Evolutionary conservation across 2,888 invertebrate genomes (phyloP), one percentile per base, ranked within the genome.

Genomic region (Leucania comma): DNA sequence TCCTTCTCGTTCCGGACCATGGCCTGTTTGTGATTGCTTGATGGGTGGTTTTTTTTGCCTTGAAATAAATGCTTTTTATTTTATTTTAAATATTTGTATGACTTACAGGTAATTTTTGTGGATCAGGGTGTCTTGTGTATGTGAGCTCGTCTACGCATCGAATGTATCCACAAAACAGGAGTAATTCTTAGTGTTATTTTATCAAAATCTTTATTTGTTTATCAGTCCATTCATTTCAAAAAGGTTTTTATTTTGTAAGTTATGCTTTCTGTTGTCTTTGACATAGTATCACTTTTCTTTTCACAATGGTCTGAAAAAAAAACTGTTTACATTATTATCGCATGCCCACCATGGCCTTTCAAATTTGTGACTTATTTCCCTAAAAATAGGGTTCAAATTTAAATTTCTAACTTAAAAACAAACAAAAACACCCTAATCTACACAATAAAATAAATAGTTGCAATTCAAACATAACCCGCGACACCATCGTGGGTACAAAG

Each of bases 401-500:
- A 8, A 24, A 29, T 22, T 8, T 5, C 2, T 12, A 35, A 10
- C 3, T 20, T 14, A 0, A 35, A n/a, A 42, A 20, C 14, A 1
- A 8, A 26, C 3, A 14, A 69, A 56, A 54, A 22, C 32, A 62
- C 22, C 8, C 1, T 64, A 62, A 69, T 68, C 54, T 20, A 24
- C 56, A 57, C 56, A 54, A 72, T 57, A 54, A 69, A 67, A 12
- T 22, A 64, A 71, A 79, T 65, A 73, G 48, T 65, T 50, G 59
- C 68, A 67, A 74, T 57, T 48, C 42, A 75, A n/a, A 64, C 78
- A 83, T 84, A 75, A 60, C 62, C 63, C 32, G 17, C 56, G 69
- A 71, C 66, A 68, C 81, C 80, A 87, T 85, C 82, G 75, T 65
- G 78, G 75, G 74, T 75, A 88, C 91, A 92, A 93, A 93, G 92